Percentiles rank a stretch among this genome's conserved stretches.
phyloP scores from a whole-genome alignment of 2,113 vertebrate species.

The Trematocara unimaculatum region DNA sequence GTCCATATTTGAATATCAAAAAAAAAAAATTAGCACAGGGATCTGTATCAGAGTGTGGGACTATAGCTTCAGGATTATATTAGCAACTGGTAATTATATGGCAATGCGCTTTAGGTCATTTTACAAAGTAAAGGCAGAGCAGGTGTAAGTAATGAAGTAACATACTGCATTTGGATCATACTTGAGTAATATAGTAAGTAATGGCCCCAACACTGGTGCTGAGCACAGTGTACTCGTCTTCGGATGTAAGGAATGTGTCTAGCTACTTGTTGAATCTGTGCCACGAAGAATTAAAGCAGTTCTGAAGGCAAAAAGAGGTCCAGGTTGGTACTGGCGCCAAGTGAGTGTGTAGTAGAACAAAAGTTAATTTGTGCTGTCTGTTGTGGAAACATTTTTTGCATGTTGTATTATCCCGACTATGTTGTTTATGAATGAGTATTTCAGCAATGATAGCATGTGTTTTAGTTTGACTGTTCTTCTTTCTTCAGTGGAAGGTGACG shows the following conservation, averaged over 20 bases:
- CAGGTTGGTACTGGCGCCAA: background rate
- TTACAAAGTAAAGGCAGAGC: background rate
- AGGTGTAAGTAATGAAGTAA: background rate
- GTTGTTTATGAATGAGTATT: background rate
- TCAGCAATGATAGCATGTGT: background rate
- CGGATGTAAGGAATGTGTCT: background rate
- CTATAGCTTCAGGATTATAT: background rate
- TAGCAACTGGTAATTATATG: background rate
- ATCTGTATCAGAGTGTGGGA: background rate
- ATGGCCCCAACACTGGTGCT: background rate
- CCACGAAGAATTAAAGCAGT: background rate
- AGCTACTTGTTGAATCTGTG: background rate
- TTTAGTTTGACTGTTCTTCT: background rate
- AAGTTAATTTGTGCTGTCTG: background rate
- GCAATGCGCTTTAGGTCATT: background rate
- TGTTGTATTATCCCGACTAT: background rate
- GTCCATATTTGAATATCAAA: background rate
- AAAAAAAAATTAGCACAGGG: background rate
- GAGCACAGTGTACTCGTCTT: background rate
- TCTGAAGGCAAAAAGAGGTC: background rate
- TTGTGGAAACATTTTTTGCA: background rate
- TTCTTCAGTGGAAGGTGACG: background rate
- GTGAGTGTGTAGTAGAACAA: background rate
- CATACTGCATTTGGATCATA: background rate
- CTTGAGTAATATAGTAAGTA: background rate